Conservation (phyloP, 2,888 invertebrate genomes). For the Smittia sp. region DNA sequence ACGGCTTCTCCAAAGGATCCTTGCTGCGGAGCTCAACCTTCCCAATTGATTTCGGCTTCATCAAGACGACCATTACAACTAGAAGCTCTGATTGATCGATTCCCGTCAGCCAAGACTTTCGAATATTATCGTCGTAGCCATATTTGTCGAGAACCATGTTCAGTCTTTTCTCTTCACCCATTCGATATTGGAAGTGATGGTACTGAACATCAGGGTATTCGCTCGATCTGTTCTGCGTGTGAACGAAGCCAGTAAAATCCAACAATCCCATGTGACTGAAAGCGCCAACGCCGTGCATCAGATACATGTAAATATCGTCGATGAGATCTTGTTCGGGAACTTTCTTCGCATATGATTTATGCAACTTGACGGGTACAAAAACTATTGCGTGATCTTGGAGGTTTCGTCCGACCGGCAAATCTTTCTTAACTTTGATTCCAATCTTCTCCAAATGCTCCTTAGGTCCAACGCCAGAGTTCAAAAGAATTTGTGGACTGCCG, state of each 20-base stretch:
- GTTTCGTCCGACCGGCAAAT: slow-evolving; percentile 70
- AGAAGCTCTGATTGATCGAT: slow-evolving; percentile 45
- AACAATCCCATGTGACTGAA: slow-evolving; percentile 53
- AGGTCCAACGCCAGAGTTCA: slow-evolving; percentile 78
- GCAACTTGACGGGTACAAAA: slow-evolving; percentile 50
- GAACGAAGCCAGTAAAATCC: slow-evolving; percentile 59
- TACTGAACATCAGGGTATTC: slow-evolving; percentile 62
- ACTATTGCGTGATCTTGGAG: slow-evolving; percentile 76
- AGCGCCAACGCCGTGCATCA: slow-evolving; percentile 54
- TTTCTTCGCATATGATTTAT: slow-evolving; percentile 45
- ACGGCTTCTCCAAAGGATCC: slow-evolving; percentile 60
- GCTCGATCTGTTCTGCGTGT: slow-evolving; percentile 54
- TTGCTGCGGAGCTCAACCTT: slow-evolving; percentile 55
- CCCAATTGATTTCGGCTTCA: slow-evolving; percentile 57
- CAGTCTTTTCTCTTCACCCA: slow-evolving; percentile 16
- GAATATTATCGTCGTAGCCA: slow-evolving; percentile 37
- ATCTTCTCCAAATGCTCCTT: slow-evolving; percentile 59
- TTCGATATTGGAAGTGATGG: slow-evolving; percentile 52
- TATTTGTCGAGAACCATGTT: slow-evolving; percentile 49
- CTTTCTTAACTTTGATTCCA: slow-evolving; percentile 59
- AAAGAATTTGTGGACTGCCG: slow-evolving; percentile 75
- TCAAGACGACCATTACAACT: slow-evolving; percentile 45
- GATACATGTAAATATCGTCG: slow-evolving; percentile 50
- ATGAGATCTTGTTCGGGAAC: slow-evolving; percentile 27
- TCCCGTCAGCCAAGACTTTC: slow-evolving; percentile 41